Evolutionary conservation across 2,113 vertebrate genomes (phyloP).

Genomic region (Peromyscus polionotus): DNA sequence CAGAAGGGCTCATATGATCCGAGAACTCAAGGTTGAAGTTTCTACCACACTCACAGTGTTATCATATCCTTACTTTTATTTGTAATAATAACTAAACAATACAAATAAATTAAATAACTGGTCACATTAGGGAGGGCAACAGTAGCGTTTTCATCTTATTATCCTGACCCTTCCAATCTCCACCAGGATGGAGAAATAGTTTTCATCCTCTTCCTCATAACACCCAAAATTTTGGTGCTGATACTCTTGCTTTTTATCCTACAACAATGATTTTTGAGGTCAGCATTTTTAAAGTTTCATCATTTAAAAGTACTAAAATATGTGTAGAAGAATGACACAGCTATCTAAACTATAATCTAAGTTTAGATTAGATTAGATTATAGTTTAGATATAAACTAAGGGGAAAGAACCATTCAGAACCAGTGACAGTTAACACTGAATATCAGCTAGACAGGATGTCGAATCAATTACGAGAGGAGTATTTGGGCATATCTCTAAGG

Average conservation of each 20-base stretch:
- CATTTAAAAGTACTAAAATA: constrained; percentile 22
- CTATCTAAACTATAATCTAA: constrained; percentile 34
- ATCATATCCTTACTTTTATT: not conserved
- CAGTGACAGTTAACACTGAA: not conserved
- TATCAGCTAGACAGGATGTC: not conserved
- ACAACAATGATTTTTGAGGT: not conserved
- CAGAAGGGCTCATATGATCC: not conserved
- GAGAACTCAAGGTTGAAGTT: constrained; percentile 38
- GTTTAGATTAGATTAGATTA: no score
- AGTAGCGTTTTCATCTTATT: not conserved
- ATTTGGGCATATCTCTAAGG: not conserved
- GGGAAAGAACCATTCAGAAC: not conserved
- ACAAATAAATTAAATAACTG: not conserved
- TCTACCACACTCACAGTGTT: not conserved
- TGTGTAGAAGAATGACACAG: not conserved
- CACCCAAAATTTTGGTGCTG: not conserved
- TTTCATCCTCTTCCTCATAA: constrained; percentile 23
- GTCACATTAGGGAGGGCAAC: not conserved
- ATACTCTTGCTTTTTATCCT: constrained; percentile 24
- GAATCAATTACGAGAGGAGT: not conserved
- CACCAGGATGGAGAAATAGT: not conserved
- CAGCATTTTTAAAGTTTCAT: not conserved
- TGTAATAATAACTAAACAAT: not conserved
- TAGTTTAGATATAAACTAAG: no score
- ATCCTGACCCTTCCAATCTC: not conserved